Percentiles rank a stretch among this genome's conserved stretches.
These are phyloP conservation scores for Calameuta idolon DNA, from an alignment of 2,888 invertebrate species.

Conservation along the genomic window DNA sequence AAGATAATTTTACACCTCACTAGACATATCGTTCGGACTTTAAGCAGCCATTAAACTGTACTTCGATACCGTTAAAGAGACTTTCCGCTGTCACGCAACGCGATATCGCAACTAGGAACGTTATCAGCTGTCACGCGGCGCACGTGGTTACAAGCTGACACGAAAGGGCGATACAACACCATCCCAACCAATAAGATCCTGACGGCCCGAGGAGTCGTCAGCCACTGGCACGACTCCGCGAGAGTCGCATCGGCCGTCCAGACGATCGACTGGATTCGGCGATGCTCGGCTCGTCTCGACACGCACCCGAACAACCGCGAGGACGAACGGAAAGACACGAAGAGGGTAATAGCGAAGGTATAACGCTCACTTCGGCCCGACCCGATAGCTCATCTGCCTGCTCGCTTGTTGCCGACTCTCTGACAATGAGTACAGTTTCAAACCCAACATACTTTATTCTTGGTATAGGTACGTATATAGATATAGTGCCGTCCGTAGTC, in stretches of 20 bases:
- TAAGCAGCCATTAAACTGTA: neutral
- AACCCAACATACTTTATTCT: neutral
- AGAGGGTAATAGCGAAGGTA: slow-evolving; percentile 19
- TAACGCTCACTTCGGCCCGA: slow-evolving; percentile 30
- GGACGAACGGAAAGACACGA: slow-evolving; percentile 25
- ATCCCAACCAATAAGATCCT: slow-evolving; percentile 70
- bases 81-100: neutral
- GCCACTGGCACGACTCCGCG: slow-evolving; percentile 70
- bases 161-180: slow-evolving; percentile 74
- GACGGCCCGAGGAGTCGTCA: slow-evolving; percentile 62
- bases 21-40: neutral
- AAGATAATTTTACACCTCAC: neutral
- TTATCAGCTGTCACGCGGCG: slow-evolving; percentile 55
- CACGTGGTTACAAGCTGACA: slow-evolving; percentile 73
- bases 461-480: neutral
- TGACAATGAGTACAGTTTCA: neutral
- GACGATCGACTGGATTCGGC: slow-evolving; percentile 74
- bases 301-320: slow-evolving; percentile 39
- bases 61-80: neutral
- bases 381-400: slow-evolving; percentile 27
- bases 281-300: slow-evolving; percentile 63
- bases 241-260: slow-evolving; percentile 71
- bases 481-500: neutral
- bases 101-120: neutral
- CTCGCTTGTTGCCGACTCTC: neutral